Evolutionary conservation across 2,888 invertebrate species (phyloP), one percentile per base, ranked within the genome.

Genomic region (Plagodis pulveraria): DNA sequence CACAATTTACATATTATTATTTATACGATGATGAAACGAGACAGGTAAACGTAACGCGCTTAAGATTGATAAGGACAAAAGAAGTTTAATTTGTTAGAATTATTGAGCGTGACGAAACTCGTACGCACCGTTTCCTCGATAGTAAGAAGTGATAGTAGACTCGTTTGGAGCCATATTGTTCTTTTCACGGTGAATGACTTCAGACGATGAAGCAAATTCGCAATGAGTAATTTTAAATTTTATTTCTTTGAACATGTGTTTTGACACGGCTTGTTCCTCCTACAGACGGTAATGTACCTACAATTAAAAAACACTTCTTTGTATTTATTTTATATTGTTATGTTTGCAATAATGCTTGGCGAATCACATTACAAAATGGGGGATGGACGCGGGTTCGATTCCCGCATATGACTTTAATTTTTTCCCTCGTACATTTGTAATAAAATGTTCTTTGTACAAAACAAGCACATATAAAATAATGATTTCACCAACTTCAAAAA

Each of bases 101-200:
- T 80, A 79, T 66, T 68, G 56, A 67, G 81, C 78, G 85, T 82
- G 78, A 84, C 84, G 68, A 70, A 77, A 74, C 83, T 81, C 81
- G 81, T 84, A 84, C 83, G 84, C 84, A 74, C 65, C 71, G 76
- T 77, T 72, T 76, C 73, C 76, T 76, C 78, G 78, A 81, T 84
- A 76, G 76, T 73, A 67, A 72, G 77, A 77, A 53, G 70, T 60
- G 73, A 71, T 78, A 77, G 74, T 58, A 56, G 44, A 62, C 67
- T 66, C 65, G 65, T 70, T 65, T 65, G 65, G 68, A 72, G 69
- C 77, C 72, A 74, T 82, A 80, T 78, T 81, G 81, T 77, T 80
- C 71, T 72, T 71, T 70, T 65, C 54, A 56, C 56, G 60, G 33
- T 49, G 7, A 41, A 52, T 52, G 45, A 48, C 10, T 60, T 45